Conservation (phyloP, 1,140 invertebrate species). For the Agrilus planipennis region DNA sequence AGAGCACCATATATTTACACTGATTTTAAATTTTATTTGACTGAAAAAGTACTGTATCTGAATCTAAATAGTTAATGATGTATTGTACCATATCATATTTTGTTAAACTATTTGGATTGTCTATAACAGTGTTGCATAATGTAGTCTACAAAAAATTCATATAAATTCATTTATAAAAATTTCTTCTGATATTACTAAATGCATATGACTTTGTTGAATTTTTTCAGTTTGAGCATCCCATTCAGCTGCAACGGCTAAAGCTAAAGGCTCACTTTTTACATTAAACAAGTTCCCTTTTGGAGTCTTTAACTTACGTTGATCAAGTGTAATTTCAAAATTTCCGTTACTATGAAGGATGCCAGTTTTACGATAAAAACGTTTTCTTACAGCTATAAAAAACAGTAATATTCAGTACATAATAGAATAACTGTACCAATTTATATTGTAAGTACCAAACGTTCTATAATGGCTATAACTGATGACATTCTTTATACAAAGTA, state of each 20-base stretch:
- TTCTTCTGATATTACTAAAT: constrained; percentile 54
- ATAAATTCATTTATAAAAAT: too few relatives aligned
- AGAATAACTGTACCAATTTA: neutral
- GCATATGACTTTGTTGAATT: constrained; percentile 73
- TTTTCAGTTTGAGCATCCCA: constrained; percentile 77
- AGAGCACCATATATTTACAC: constrained; percentile 8
- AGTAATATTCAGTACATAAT: neutral
- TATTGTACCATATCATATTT: constrained; percentile 64
- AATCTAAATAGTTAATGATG: constrained; percentile 71
- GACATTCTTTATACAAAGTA: too few relatives aligned
- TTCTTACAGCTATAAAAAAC: constrained; percentile 35
- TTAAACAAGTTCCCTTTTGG: constrained; percentile 66
- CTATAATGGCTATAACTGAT: too few relatives aligned
- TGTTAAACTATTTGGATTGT: constrained; percentile 78
- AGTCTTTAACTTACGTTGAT: constrained; percentile 79
- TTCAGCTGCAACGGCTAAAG: constrained; percentile 81
- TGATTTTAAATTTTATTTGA: constrained; percentile 46
- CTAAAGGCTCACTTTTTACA: constrained; percentile 76
- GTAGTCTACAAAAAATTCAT: constrained; percentile 52
- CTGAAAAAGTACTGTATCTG: constrained; percentile 76
- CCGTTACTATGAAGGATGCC: constrained; percentile 47
- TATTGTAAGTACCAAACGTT: neutral
- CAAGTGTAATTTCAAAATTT: constrained; percentile 63
- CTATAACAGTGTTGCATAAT: constrained; percentile 79
- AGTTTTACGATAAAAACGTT: constrained; percentile 60